Percentiles rank a stretch among this genome's conserved stretches.
These are phyloP conservation scores for Macrosoma leucophasiata DNA, from an alignment of 2,888 invertebrate species.

Conservation along the genomic window DNA sequence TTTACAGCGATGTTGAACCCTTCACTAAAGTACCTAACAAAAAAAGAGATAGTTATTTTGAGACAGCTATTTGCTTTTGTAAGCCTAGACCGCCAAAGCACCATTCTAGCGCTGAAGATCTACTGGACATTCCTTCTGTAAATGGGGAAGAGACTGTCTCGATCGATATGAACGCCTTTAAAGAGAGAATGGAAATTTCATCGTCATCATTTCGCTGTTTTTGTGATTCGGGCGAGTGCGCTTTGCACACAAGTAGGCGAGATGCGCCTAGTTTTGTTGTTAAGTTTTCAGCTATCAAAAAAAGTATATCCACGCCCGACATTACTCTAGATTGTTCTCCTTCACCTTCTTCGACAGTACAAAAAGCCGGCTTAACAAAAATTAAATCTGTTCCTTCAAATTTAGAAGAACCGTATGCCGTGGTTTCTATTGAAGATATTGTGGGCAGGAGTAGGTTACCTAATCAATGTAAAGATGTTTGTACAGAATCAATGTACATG, in stretches of 20 bases:
- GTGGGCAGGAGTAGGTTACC: conserved; percentile 31
- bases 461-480: conserved; percentile 20
- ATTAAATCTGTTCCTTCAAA: conserved; percentile 55
- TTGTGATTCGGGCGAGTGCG: conserved; percentile 56
- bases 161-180: conserved; percentile 48
- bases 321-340: conserved; percentile 53
- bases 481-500: conserved; percentile 32
- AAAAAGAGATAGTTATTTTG: conserved; percentile 57
- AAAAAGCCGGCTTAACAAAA: conserved; percentile 41
- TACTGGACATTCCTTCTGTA: conserved; percentile 42
- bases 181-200: conserved; percentile 41
- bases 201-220: conserved; percentile 63
- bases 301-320: conserved; percentile 65
- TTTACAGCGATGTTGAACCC: conserved; percentile 48
- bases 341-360: conserved; percentile 48
- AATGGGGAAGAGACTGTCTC: conserved; percentile 42
- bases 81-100: conserved; percentile 54
- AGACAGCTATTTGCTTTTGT: conserved; percentile 71
- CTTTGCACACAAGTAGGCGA: conserved; percentile 50
- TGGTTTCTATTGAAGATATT: conserved; percentile 47
- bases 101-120: conserved; percentile 64
- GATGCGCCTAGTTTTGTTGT: conserved; percentile 50
- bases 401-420: conserved; percentile 59
- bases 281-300: conserved; percentile 64
- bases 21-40: conserved; percentile 45